Evolutionary conservation across 2,113 vertebrate species (phyloP), one percentile per base, ranked within the genome.

Genomic region (Hippoglossus stenolepis): DNA sequence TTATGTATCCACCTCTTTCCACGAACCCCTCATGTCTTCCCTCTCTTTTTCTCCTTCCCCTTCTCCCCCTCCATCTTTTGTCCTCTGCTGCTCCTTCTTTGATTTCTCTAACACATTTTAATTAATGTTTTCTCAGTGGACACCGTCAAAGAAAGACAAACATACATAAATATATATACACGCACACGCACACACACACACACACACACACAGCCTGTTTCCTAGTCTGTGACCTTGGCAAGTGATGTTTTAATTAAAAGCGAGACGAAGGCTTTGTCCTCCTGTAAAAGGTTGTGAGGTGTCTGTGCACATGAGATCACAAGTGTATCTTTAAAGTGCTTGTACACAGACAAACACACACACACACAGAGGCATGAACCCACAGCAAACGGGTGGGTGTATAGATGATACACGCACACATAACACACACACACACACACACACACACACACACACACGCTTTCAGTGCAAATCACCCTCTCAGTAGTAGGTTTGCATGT

Each of bases 201-300:
- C 54, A 57, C 47, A 43, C 2, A 7, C 73, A 21, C 53, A 53
- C 13, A 61, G 60, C 24, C 28, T 26, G 35, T 73, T 82, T 67
- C 64, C 65, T 77, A 43, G 15, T 28, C 85, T 75, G 64, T 89
- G 84, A 90, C 90, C 81, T 88, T 87, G 80, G 83, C 63, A 74
- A 80, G 70, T 61, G 78, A 84, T 77, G 77, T 82, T 88, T 88
- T 90, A 87, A 89, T 90, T 90, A 90, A 89, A 85, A 75, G 65
- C 11, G 26, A 79, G 61, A 82, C 73, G 31, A 56, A 77, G 65
- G 58, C 72, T 85, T 89, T 91, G 71, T 88, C 58, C 69, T 72
- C 49, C 63, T 66, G 45, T 74, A 76, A 77, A 77, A 81, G 75
- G 77, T 89, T 78, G 56, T 35, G 65, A 68, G 15, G 57, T 63